Base-by-base conservation (phyloP, 2,888 invertebrate species). In the Esperia sulphurella region DNA sequence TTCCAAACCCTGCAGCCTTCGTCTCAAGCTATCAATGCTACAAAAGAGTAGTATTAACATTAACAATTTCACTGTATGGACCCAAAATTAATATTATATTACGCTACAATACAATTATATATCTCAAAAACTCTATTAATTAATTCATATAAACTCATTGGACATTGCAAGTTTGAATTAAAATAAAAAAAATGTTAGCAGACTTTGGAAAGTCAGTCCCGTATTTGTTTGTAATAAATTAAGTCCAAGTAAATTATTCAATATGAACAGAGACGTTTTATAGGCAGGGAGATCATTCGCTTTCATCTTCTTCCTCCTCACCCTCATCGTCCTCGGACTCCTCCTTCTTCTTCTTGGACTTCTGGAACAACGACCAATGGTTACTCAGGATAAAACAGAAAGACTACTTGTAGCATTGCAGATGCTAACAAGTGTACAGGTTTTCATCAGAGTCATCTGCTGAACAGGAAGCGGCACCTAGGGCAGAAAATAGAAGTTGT, bases 281-380 rank as follows among this genome's bases (percentile, higher is more conserved):
- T 59, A 65, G 68, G 62, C 73, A 68, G 75, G 76, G 88, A 87
- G 88, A 88, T 91, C 92, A 92, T 86, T 93, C 92, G 90, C 93
- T 92, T 74, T 92, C 92, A 64, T 93, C 92, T 53, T 91, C 93
- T 57, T 91, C 91, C 53, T 91, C 91, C 48, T 93, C 93, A 51
- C 91, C 91, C 50, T 92, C 92, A 53, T 92, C 92, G 46, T 93
- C 92, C 35, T 92, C 93, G 0, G 90, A 90, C 67, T 92, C 92
- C 70, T 90, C 92, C 92, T 90, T 93, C 91, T 88, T 93, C 91
- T 81, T 90, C 83, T 83, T 89, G 65, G 82, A 85, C 72, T 82
- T 90, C 88, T 83, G 39, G 9, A 39, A 39, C 8, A 35, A 39
- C 14, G 14, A 35, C 30, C 39, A 40, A 41, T 56, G 13, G 63